Conservation (phyloP, 2,113 vertebrate species). For the Shinisaurus crocodilurus region DNA sequence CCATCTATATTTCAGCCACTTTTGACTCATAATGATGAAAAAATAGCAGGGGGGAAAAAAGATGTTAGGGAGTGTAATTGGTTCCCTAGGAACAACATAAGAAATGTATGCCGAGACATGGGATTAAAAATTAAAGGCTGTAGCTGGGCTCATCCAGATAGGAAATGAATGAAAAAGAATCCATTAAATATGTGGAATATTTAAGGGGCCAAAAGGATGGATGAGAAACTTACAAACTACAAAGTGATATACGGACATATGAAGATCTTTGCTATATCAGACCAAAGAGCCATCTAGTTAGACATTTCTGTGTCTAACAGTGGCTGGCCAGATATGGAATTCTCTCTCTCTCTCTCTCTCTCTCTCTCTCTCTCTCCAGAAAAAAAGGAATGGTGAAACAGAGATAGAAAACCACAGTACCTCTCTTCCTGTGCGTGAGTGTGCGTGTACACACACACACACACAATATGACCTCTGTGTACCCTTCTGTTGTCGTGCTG, state of each 20-base stretch:
- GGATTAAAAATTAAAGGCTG: slow-evolving; percentile 36
- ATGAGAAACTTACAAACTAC: neutral
- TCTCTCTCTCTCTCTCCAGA: neutral
- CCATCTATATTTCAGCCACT: slow-evolving; percentile 11
- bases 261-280: neutral
- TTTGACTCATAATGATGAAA: slow-evolving; percentile 28
- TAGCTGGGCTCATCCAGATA: slow-evolving; percentile 6
- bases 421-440: too few species aligned
- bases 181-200: slow-evolving; percentile 18
- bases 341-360: too few species aligned
- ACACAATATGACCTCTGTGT: neutral
- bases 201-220: neutral
- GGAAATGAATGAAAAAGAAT: slow-evolving; percentile 36
- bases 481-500: neutral
- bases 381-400: neutral
- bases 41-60: neutral
- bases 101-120: slow-evolving; percentile 7
- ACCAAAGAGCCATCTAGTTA: neutral
- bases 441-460: too few species aligned
- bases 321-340: neutral
- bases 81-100: slow-evolving; percentile 42
- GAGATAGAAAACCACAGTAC: neutral
- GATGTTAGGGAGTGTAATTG: slow-evolving; percentile 27
- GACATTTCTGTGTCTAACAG: neutral
- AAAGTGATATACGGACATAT: neutral